phyloP scores from a whole-genome alignment of 2,888 invertebrate genomes.

The Rhodophaea formosa region DNA sequence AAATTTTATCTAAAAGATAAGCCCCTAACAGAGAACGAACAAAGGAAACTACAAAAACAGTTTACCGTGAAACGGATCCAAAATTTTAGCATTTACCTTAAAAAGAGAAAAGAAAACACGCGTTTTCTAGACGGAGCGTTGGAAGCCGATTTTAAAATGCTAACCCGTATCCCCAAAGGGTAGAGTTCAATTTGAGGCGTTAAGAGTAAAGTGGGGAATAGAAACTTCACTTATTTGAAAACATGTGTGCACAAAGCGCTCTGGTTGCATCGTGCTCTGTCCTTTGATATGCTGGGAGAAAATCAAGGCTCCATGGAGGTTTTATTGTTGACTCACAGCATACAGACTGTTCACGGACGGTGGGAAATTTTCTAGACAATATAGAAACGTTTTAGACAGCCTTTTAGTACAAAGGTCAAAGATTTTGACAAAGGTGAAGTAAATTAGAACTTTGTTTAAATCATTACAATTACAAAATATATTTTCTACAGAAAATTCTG shows the following conservation, averaged over 20 bases:
- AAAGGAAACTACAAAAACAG: conserved; percentile 21
- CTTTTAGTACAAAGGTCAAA: background rate
- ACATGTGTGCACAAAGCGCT: conserved; percentile 36
- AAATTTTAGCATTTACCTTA: conserved; percentile 36
- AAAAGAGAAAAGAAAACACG: conserved; percentile 40
- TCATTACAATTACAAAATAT: background rate
- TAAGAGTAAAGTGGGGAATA: conserved; percentile 3
- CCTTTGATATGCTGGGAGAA: conserved; percentile 38
- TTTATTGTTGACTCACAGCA: conserved; percentile 32
- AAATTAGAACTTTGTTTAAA: background rate
- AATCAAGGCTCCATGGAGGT: conserved; percentile 35
- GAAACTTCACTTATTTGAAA: conserved; percentile 33
- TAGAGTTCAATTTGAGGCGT: conserved; percentile 24
- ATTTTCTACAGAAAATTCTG: no score
- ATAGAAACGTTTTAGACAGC: background rate
- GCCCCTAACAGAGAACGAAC: background rate
- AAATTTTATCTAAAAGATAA: background rate
- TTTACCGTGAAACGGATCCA: conserved; percentile 20
- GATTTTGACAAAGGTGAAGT: no score
- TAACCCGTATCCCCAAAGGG: conserved; percentile 15
- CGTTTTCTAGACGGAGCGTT: background rate
- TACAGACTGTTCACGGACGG: conserved; percentile 20
- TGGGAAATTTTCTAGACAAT: background rate
- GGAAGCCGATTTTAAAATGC: background rate
- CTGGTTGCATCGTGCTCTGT: conserved; percentile 30